A percentile compares a stretch with the other conserved stretches of the same genome.
Evolutionary conservation across 2,888 invertebrate species (phyloP).

Genomic region (Tetanocera ferruginea): DNA sequence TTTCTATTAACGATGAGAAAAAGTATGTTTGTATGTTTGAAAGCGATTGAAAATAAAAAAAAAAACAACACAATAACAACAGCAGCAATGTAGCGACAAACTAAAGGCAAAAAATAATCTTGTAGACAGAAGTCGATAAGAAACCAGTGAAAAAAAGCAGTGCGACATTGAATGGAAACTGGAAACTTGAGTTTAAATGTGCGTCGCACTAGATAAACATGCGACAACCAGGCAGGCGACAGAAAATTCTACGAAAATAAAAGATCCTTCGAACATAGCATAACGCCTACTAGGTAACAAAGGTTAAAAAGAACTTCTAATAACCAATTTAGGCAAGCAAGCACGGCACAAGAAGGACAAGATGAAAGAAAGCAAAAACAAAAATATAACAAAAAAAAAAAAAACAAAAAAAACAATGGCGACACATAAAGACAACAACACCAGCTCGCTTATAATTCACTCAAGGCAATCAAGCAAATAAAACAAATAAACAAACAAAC

Average conservation of each 20-base stretch:
- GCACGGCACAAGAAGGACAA: not conserved
- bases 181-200: not conserved
- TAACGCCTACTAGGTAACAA: not conserved
- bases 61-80: not conserved
- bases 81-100: too few species aligned
- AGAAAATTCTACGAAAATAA: not conserved
- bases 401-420: not conserved
- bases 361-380: not conserved
- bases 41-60: not conserved
- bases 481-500: conserved; percentile 17
- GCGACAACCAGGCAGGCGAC: not conserved
- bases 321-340: not conserved
- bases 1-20: conserved; percentile 47
- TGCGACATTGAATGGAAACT: not conserved
- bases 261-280: not conserved
- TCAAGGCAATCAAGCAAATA: not conserved
- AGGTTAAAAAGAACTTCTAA: not conserved
- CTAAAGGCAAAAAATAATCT: not conserved
- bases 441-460: not conserved
- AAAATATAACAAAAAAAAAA: not conserved
- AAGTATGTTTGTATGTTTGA: not conserved
- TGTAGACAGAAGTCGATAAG: not conserved
- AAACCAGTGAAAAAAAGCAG: not conserved
- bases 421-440: not conserved
- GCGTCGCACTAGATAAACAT: not conserved